Percentiles rank a stretch among this genome's conserved stretches.
phyloP scores from a whole-genome alignment of 2,888 invertebrate species.

The Phragmatobia fuliginosa region DNA sequence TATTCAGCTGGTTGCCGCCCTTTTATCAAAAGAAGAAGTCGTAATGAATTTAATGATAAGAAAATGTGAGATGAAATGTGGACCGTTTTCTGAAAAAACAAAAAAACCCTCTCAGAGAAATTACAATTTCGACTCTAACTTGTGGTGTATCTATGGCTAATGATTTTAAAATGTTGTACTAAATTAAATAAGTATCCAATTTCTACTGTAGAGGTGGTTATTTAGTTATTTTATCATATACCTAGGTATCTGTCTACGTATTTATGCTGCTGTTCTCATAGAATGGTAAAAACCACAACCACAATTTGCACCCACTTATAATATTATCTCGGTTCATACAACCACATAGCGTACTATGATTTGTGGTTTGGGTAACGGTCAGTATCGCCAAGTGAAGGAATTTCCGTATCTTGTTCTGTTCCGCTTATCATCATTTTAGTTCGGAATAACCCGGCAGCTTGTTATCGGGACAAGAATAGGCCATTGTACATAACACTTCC shows the following conservation, averaged over 20 bases:
- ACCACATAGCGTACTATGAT: background rate
- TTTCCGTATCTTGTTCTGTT: no score
- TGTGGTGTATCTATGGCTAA: background rate
- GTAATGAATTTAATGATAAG: no score
- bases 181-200: background rate
- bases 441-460: no score
- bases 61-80: no score
- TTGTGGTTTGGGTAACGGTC: background rate
- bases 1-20: no score
- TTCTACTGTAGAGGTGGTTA: background rate
- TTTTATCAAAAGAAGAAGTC: no score
- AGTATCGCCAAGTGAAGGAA: background rate
- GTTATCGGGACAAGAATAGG: no score
- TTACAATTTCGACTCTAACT: rapidly evolving
- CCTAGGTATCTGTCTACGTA: no score
- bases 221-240: background rate
- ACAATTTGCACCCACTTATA: background rate
- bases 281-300: background rate
- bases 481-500: no score
- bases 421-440: no score
- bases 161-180: background rate
- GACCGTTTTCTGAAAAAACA: no score
- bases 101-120: no score
- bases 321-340: background rate
- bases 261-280: background rate